Percentiles rank a stretch among this genome's conserved stretches.
Evolutionary conservation across 2,113 vertebrate species (phyloP).

Genomic region (Baryphthengus martii): DNA sequence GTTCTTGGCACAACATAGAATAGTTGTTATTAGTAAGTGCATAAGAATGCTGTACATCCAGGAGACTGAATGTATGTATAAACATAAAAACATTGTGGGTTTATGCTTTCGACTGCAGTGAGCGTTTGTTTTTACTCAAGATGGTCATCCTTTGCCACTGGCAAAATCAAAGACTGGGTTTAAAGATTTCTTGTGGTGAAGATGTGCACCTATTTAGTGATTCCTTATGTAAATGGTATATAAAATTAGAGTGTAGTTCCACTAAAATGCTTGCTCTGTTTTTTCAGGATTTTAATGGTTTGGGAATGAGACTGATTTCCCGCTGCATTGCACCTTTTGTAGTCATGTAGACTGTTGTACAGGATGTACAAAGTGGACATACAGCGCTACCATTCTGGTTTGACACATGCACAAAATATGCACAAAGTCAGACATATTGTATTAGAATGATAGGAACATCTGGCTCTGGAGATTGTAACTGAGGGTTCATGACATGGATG

Average conservation of each 20-base stretch:
- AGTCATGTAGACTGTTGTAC: not conserved
- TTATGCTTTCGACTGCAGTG: too few relatives aligned
- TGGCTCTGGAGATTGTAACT: not conserved
- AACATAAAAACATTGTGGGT: not conserved
- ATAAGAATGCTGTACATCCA: not conserved
- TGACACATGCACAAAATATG: not conserved
- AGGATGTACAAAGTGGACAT: not conserved
- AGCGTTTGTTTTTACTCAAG: not conserved
- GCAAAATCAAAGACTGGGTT: not conserved
- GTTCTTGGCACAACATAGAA: not conserved
- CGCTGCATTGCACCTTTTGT: not conserved
- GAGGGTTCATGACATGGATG: too few relatives aligned
- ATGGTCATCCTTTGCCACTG: not conserved
- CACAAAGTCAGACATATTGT: not conserved
- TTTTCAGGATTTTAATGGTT: conserved; percentile 6
- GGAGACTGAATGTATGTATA: not conserved
- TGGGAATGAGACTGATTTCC: not conserved
- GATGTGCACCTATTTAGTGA: not conserved
- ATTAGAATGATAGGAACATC: not conserved
- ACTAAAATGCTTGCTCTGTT: not conserved
- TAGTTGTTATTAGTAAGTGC: not conserved
- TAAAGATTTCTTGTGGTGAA: not conserved
- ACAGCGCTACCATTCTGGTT: not conserved
- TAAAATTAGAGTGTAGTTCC: not conserved
- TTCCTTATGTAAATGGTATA: not conserved